Evolutionary conservation across 2,888 invertebrate genomes (phyloP).

Genomic region (Diploptera punctata): DNA sequence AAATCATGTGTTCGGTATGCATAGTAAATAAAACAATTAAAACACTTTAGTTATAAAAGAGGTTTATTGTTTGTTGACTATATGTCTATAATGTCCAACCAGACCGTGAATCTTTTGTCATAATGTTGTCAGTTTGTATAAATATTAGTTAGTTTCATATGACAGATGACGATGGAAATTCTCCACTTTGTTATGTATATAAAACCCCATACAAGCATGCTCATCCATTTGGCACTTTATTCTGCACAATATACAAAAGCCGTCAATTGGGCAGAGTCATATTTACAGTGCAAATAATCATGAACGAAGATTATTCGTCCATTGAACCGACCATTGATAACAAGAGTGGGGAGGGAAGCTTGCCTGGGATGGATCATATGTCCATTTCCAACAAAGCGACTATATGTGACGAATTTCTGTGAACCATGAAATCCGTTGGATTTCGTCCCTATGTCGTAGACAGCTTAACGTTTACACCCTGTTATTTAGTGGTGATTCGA

Average conservation of each 20-base stretch:
- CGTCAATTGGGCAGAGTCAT: neutral
- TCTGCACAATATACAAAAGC: conserved; percentile 18
- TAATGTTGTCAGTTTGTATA: too few relatives aligned
- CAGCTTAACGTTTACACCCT: conserved; percentile 29
- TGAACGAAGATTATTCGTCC: conserved; percentile 25
- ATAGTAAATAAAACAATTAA: too few relatives aligned
- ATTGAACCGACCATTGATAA: conserved; percentile 9
- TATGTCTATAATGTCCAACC: too few relatives aligned
- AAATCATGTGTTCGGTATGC: too few relatives aligned
- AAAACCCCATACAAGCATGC: too few relatives aligned
- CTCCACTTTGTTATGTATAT: too few relatives aligned
- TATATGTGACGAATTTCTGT: conserved; percentile 25
- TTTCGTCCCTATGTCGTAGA: conserved; percentile 21
- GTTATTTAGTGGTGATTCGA: conserved; percentile 36
- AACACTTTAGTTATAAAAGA: too few relatives aligned
- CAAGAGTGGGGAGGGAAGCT: neutral
- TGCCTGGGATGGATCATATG: conserved; percentile 4
- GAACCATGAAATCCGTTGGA: conserved; percentile 26
- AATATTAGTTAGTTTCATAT: too few relatives aligned
- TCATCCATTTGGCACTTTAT: too few relatives aligned
- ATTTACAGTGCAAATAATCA: conserved; percentile 24
- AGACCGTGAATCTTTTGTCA: too few relatives aligned
- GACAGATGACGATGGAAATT: too few relatives aligned
- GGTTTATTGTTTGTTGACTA: too few relatives aligned
- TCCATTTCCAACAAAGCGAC: conserved; percentile 14